A percentile compares a stretch with the other conserved stretches of the same genome.
Conservation (phyloP, 2,888 invertebrate genomes). For the Lasioglossum oenotherae region DNA sequence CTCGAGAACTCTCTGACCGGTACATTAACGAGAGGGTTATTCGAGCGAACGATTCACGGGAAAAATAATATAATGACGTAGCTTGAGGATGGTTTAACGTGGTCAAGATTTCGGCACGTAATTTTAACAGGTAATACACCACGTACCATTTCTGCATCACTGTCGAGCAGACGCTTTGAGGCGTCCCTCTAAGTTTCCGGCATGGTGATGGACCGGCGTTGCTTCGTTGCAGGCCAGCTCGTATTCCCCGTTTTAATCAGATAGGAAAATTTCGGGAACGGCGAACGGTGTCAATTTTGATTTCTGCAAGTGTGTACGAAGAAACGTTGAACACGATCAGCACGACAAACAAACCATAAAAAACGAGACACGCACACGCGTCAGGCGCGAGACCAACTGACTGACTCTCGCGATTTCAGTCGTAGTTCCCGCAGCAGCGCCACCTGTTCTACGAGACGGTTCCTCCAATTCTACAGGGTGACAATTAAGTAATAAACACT, state of each 20-base stretch:
- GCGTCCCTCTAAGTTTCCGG: conserved; percentile 63
- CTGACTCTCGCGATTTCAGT: conserved; percentile 50
- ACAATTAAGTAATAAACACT: background rate
- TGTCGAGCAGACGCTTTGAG: conserved; percentile 50
- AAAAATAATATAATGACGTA: background rate
- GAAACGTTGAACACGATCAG: conserved; percentile 27
- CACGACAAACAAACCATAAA: background rate
- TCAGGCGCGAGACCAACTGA: conserved; percentile 76
- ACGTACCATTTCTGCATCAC: conserved; percentile 70
- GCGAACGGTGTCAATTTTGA: conserved; percentile 20
- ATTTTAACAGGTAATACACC: background rate
- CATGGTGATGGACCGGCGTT: conserved; percentile 54
- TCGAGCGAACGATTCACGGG: background rate
- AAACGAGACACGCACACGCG: conserved; percentile 71
- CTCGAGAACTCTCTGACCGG: background rate
- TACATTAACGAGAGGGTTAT: background rate
- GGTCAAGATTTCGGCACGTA: background rate
- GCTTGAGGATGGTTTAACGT: background rate
- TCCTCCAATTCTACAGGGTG: conserved; percentile 23
- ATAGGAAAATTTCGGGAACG: background rate
- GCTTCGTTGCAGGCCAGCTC: conserved; percentile 14
- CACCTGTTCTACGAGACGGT: conserved; percentile 61
- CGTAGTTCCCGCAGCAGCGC: conserved; percentile 59
- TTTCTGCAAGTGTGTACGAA: conserved; percentile 8
- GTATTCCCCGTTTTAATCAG: background rate